Evolutionary conservation across 2,888 invertebrate genomes (phyloP).

Genomic region (Netelia melanura): DNA sequence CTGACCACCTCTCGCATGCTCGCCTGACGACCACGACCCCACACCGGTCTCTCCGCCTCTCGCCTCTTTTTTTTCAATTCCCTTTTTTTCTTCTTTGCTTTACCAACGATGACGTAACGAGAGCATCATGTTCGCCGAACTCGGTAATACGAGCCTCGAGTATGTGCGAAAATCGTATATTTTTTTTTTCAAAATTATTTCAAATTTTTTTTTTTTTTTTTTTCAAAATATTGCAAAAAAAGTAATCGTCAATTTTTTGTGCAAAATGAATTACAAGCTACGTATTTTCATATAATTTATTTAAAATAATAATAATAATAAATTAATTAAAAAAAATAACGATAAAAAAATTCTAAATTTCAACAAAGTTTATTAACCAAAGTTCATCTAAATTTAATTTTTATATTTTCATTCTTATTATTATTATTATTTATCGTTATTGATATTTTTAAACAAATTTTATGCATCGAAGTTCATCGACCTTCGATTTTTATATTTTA

Average conservation of each 20-base stretch:
- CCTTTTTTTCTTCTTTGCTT: background rate
- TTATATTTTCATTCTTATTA: no score
- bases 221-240: background rate
- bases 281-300: background rate
- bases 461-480: no score
- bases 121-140: slow-evolving; percentile 46
- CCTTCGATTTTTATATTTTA: no score
- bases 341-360: no score
- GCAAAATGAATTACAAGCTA: background rate
- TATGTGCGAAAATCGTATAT: background rate
- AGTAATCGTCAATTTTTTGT: background rate
- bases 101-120: slow-evolving; percentile 57
- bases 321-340: no score
- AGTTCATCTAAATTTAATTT: no score
- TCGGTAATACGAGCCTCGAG: slow-evolving; percentile 30
- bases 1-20: slow-evolving; percentile 45
- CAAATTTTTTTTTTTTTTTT: background rate
- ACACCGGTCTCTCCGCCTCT: slow-evolving; percentile 17
- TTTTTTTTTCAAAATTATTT: background rate
- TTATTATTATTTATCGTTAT: no score
- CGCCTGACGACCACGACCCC: slow-evolving; percentile 49
- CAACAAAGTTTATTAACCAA: no score
- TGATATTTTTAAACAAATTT: no score
- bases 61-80: background rate
- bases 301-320: background rate